phyloP scores from a whole-genome alignment of 2,113 vertebrate genomes.

The Callaeas wilsoni region DNA sequence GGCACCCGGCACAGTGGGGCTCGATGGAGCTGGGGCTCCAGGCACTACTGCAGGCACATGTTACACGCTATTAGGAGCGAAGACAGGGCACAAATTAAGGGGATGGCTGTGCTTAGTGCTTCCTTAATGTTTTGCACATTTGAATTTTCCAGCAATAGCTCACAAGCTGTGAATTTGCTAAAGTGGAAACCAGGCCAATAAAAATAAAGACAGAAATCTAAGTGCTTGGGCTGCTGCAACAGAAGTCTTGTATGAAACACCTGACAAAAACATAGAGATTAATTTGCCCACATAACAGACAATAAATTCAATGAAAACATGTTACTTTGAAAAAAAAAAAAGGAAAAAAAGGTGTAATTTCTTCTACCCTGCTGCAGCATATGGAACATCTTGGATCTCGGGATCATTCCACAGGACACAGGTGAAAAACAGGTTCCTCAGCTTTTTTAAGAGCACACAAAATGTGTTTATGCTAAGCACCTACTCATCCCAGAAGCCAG shows the following conservation, averaged over 20 bases:
- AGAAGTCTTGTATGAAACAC: constrained; percentile 13
- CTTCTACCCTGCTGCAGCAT: neutral
- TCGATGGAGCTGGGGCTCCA: neutral
- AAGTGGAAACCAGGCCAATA: constrained; percentile 37
- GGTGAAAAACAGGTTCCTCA: neutral
- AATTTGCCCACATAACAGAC: neutral
- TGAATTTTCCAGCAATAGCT: constrained; percentile 20
- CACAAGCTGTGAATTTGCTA: constrained; percentile 53
- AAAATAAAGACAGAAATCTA: constrained; percentile 18
- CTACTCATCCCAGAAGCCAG: neutral
- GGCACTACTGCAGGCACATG: neutral
- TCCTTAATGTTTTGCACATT: neutral
- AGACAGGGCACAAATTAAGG: neutral
- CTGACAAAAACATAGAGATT: neutral
- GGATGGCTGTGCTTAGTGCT: neutral
- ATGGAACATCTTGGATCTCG: neutral
- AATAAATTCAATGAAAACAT: neutral
- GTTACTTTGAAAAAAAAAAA: neutral
- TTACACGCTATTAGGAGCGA: neutral
- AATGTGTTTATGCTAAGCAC: neutral
- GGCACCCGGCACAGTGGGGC: neutral
- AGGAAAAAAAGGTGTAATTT: neutral
- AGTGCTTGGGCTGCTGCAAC: neutral
- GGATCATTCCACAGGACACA: neutral
- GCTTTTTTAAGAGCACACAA: neutral